Conservation (phyloP, 2,113 vertebrate species). For the Cynopterus brachyotis region DNA sequence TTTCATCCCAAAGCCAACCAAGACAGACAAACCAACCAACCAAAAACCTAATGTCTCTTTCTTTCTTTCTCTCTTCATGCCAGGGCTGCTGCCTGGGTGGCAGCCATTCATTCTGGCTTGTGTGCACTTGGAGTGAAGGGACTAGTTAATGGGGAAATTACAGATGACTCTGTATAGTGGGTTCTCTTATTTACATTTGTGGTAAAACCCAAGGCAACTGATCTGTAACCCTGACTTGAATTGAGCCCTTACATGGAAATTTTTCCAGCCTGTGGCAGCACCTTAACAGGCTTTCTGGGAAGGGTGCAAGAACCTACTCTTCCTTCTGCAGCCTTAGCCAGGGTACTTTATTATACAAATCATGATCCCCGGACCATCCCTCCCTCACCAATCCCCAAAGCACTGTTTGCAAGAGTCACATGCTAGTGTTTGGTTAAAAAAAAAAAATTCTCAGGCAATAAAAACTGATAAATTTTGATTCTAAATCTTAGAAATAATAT, state of each 20-base stretch:
- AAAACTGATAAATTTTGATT: neutral
- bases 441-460: neutral
- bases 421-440: conserved; percentile 47
- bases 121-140: neutral
- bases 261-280: conserved; percentile 56
- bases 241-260: conserved; percentile 60
- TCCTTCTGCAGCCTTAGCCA: neutral
- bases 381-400: neutral
- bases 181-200: conserved; percentile 68
- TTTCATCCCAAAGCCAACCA: conserved; percentile 14
- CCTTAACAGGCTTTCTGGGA: conserved; percentile 61
- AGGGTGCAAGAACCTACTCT: neutral
- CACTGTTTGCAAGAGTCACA: neutral
- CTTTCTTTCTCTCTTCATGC: neutral
- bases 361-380: neutral
- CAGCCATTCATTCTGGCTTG: conserved; percentile 43
- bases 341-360: conserved; percentile 14
- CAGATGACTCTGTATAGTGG: conserved; percentile 51
- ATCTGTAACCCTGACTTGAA: conserved; percentile 70
- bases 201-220: conserved; percentile 63
- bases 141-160: conserved; percentile 68
- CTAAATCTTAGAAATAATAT: neutral
- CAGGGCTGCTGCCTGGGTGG: conserved; percentile 54
- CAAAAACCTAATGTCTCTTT: neutral
- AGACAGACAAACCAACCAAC: neutral